Percentiles rank a stretch among this genome's conserved stretches.
Evolutionary conservation across 2,113 vertebrate genomes (phyloP).

Genomic region (Calyptommatus sinebrachiatus): DNA sequence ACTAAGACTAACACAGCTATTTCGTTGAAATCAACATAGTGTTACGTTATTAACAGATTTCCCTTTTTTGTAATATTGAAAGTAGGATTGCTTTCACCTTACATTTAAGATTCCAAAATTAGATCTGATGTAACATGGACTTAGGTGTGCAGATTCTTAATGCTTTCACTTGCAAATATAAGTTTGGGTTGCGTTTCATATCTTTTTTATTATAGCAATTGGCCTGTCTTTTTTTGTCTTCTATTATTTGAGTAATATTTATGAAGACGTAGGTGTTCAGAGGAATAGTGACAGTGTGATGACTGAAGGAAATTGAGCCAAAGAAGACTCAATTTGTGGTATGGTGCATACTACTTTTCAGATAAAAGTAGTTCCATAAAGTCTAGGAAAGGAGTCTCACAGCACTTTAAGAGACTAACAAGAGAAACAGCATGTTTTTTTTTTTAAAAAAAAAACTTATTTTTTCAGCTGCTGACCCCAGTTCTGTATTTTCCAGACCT

Average conservation of each 20-base stretch:
- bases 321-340: no score
- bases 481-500: no score
- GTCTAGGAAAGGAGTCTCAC: no score
- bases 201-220: neutral
- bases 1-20: no score
- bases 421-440: no score
- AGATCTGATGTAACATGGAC: neutral
- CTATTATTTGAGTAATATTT: neutral
- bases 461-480: no score
- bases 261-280: neutral
- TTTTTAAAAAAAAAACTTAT: no score
- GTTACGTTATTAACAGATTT: neutral
- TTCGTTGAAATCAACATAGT: no score
- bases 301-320: neutral
- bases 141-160: neutral
- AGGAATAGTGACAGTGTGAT: neutral
- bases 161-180: neutral
- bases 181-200: neutral
- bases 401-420: no score
- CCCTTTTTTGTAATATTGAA: neutral
- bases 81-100: neutral
- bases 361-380: no score
- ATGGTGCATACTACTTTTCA: neutral
- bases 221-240: neutral
- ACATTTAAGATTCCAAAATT: neutral